These are phyloP conservation scores for Sarcophaga bullata DNA, from an alignment of 1,140 invertebrate species.

Conservation along the genomic window DNA sequence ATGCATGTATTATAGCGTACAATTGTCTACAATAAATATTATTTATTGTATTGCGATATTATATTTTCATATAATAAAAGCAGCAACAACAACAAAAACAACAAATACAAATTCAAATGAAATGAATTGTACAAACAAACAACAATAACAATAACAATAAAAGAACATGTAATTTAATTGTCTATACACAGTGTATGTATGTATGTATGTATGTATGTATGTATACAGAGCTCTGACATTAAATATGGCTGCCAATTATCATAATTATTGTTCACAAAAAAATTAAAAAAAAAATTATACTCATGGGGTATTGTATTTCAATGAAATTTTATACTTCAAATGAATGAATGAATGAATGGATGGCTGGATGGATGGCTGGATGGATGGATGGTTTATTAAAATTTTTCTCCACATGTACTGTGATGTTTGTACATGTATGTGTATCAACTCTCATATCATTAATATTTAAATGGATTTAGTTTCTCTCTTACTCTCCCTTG, in stretches of 20 bases:
- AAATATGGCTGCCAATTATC: conserved; percentile 37
- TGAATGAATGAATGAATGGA: no score
- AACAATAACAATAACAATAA: neutral
- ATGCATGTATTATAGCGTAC: no score
- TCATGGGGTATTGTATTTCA: conserved; percentile 15
- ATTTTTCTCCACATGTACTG: no score
- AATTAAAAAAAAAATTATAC: neutral
- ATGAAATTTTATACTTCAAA: neutral
- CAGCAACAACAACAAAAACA: no score
- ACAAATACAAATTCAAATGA: neutral
- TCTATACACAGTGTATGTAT: neutral
- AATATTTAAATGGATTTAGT: neutral
- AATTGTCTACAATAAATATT: no score
- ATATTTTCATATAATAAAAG: no score
- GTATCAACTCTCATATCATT: conserved; percentile 2
- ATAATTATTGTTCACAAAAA: conserved; percentile 26
- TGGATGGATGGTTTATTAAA: no score
- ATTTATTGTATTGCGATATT: no score
- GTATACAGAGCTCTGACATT: conserved; percentile 3
- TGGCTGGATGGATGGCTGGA: no score
- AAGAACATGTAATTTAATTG: conserved; percentile 7
- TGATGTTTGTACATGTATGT: neutral
- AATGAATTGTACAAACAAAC: neutral
- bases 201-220: neutral
- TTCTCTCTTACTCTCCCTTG: neutral